phyloP scores from a whole-genome alignment of 2,888 invertebrate species.

The Tanypteryx hageni region DNA sequence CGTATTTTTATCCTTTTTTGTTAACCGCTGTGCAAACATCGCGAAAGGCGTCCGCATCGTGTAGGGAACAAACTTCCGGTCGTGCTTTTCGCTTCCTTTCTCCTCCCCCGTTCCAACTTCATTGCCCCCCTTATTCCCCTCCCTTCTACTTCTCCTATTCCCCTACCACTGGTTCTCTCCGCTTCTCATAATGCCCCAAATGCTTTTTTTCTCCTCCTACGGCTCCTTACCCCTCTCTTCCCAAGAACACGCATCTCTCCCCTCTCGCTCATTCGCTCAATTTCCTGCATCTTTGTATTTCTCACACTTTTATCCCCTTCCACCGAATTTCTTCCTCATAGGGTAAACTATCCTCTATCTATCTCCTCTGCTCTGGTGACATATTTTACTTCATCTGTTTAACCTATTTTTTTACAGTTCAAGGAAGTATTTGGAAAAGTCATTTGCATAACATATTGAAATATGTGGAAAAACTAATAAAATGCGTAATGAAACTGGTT shows the following conservation, averaged over 20 bases:
- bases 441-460: no score
- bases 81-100: not conserved
- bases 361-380: no score
- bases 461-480: no score
- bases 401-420: no score
- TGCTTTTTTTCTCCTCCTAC: not conserved
- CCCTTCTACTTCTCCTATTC: not conserved
- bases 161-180: not conserved
- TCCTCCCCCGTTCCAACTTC: not conserved
- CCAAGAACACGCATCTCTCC: not conserved
- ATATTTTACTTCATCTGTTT: no score
- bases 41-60: conserved; percentile 57
- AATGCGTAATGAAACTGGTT: no score
- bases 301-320: not conserved
- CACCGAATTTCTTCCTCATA: not conserved
- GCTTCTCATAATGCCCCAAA: not conserved
- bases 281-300: not conserved
- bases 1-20: conserved; percentile 44
- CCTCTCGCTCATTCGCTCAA: not conserved
- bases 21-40: conserved; percentile 58
- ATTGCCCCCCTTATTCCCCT: not conserved
- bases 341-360: no score
- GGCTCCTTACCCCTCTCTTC: not conserved
- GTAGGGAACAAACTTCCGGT: conserved; percentile 59
- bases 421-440: no score